Percentiles rank a stretch among this genome's conserved stretches.
These are phyloP conservation scores for Lucilia sericata DNA, from an alignment of 1,140 invertebrate genomes.

Conservation along the genomic window DNA sequence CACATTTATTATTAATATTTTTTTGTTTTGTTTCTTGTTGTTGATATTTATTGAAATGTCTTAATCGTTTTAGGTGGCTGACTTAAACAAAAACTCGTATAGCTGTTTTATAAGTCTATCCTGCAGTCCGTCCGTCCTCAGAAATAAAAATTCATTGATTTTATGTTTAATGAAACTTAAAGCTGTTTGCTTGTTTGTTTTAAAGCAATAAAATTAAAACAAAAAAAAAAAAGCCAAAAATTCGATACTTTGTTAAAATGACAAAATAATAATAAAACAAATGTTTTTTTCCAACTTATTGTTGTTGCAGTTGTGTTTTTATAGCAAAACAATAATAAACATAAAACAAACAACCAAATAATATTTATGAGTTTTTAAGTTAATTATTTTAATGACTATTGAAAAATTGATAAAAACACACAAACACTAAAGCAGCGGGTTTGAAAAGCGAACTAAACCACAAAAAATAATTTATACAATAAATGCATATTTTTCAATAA, in stretches of 20 bases:
- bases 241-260: too few relatives aligned
- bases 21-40: background rate
- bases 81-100: background rate
- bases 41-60: conserved; percentile 25
- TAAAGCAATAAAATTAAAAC: background rate
- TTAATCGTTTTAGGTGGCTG: conserved; percentile 13
- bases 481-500: background rate
- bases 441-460: background rate
- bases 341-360: background rate
- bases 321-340: background rate
- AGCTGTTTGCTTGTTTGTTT: background rate
- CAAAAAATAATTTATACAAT: background rate
- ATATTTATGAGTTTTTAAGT: conserved; percentile 21
- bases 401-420: background rate
- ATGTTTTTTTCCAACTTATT: too few relatives aligned
- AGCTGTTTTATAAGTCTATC: background rate
- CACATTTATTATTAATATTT: background rate
- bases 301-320: background rate
- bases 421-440: background rate
- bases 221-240: background rate
- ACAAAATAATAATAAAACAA: too few relatives aligned
- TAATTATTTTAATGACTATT: conserved; percentile 2
- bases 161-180: too few relatives aligned
- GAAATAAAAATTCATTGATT: background rate
- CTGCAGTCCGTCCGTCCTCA: background rate